phyloP scores from a whole-genome alignment of 2,797 vertebrate genomes.

The Oryzias sinensis region DNA sequence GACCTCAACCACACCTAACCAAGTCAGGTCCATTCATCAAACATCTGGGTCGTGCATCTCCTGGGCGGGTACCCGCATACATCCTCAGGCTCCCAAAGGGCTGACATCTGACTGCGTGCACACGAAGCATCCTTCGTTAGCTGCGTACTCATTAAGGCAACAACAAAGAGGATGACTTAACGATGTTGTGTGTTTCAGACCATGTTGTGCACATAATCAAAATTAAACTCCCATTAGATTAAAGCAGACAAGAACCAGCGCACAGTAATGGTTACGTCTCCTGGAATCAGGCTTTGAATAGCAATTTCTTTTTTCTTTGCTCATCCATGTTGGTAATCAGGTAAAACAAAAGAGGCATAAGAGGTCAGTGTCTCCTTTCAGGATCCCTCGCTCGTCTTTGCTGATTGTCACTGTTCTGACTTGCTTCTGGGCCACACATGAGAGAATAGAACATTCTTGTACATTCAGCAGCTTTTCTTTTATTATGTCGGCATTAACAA shows the following conservation, averaged over 20 bases:
- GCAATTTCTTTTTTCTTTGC: no score
- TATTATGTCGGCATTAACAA: no score
- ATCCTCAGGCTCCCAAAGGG: slow-evolving; percentile 24
- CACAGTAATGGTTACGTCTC: not conserved
- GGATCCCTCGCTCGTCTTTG: slow-evolving; percentile 48
- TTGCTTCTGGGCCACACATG: slow-evolving; percentile 20
- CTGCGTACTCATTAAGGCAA: slow-evolving; percentile 22
- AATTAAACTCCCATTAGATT: slow-evolving; percentile 12
- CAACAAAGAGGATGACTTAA: not conserved
- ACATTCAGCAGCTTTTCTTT: slow-evolving; percentile 2
- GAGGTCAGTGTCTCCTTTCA: slow-evolving; percentile 35
- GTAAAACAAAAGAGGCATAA: slow-evolving; percentile 5
- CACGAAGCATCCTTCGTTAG: slow-evolving; percentile 26
- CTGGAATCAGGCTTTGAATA: no score
- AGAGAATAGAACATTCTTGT: slow-evolving; percentile 18
- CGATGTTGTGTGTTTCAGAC: slow-evolving; percentile 7
- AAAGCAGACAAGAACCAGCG: not conserved
- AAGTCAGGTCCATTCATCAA: slow-evolving; percentile 47
- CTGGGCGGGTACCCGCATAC: slow-evolving; percentile 41
- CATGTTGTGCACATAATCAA: not conserved
- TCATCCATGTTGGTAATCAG: no score
- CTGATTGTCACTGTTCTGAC: slow-evolving; percentile 41
- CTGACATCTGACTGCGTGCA: not conserved
- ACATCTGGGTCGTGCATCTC: slow-evolving; percentile 65
- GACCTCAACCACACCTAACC: slow-evolving; percentile 57